phyloP scores from a whole-genome alignment of 2,888 invertebrate genomes.

The Caenorhabditis doughertyi region DNA sequence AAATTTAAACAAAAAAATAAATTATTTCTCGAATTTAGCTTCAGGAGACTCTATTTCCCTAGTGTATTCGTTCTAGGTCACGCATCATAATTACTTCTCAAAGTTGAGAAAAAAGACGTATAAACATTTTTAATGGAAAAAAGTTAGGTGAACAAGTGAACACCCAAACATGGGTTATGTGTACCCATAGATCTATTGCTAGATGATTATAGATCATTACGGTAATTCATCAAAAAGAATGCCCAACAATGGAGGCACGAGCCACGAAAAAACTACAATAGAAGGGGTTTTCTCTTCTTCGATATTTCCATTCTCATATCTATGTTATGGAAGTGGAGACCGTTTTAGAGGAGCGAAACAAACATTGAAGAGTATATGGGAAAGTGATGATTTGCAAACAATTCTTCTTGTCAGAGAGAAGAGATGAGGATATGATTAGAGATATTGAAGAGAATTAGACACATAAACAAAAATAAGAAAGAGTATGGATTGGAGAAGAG shows the following conservation, averaged over 20 bases:
- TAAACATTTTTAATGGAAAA: no score
- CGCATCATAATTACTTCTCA: neutral
- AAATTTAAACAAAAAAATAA: neutral
- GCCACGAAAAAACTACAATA: conserved; percentile 3
- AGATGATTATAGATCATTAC: conserved; percentile 14
- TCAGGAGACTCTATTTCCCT: neutral
- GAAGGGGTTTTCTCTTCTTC: conserved; percentile 1
- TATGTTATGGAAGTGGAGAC: conserved; percentile 36
- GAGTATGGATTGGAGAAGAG: conserved; percentile 17
- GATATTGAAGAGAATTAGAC: conserved; percentile 49
- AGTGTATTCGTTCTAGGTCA: neutral
- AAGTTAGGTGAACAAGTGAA: neutral
- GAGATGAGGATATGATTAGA: conserved; percentile 7
- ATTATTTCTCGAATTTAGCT: no score
- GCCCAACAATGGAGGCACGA: conserved; percentile 4
- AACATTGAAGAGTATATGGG: conserved; percentile 49
- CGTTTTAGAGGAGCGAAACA: conserved; percentile 55
- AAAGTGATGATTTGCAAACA: conserved; percentile 63
- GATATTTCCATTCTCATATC: conserved; percentile 17
- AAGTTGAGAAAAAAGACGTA: no score
- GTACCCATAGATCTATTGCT: neutral
- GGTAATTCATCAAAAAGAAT: neutral
- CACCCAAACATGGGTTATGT: no score
- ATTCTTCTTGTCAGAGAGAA: conserved; percentile 3
- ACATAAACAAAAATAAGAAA: conserved; percentile 5